Evolutionary conservation across 2,888 invertebrate genomes (phyloP).

Genomic region (Podabrus alpinus): DNA sequence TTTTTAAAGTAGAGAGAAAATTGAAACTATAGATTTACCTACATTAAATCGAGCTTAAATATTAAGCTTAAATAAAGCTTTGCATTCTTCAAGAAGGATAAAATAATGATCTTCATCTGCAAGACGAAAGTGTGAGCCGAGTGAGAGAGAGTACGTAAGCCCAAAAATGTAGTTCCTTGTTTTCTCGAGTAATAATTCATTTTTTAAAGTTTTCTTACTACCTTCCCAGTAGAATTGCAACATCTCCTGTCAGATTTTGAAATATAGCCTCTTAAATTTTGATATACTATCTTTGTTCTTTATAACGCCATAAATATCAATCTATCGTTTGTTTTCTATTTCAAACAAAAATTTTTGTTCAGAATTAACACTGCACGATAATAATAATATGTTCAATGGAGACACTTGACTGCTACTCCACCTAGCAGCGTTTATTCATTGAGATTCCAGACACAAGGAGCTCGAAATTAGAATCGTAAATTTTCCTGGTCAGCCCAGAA

Average conservation of each 20-base stretch:
- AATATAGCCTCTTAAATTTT: conserved; percentile 38
- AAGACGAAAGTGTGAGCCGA: neutral
- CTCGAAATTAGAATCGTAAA: conserved; percentile 16
- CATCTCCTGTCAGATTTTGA: conserved; percentile 34
- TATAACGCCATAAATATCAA: conserved; percentile 39
- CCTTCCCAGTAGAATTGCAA: conserved; percentile 15
- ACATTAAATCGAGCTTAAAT: neutral
- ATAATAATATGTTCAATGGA: neutral
- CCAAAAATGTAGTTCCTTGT: conserved; percentile 8
- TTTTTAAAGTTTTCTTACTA: conserved; percentile 17
- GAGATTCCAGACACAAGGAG: conserved; percentile 8
- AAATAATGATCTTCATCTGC: neutral
- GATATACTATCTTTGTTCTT: conserved; percentile 37
- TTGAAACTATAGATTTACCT: neutral
- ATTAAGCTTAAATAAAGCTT: too few species aligned
- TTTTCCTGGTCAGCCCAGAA: conserved; percentile 1
- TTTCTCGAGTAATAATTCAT: conserved; percentile 23
- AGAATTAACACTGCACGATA: neutral
- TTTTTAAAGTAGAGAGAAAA: neutral
- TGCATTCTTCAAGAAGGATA: neutral
- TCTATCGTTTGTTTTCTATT: conserved; percentile 16
- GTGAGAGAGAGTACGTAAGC: neutral
- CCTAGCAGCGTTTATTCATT: neutral
- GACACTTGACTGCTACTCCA: neutral
- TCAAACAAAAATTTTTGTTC: neutral